These are phyloP conservation scores for Epiblema foenella DNA, from an alignment of 2,888 invertebrate genomes.

Conservation along the genomic window DNA sequence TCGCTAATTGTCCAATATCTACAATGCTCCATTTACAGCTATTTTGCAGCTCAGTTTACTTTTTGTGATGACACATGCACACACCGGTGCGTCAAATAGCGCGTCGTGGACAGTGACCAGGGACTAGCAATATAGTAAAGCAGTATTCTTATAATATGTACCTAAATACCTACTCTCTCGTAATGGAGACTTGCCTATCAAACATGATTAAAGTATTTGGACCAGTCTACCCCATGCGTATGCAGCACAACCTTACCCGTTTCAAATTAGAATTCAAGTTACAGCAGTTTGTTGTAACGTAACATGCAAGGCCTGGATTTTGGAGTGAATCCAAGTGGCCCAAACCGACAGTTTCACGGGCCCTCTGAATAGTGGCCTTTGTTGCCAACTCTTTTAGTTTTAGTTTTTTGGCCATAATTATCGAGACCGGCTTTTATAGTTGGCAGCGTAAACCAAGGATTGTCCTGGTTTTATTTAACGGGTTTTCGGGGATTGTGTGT, in stretches of 20 bases:
- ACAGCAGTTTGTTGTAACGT: background rate
- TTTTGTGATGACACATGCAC: no score
- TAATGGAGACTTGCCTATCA: background rate
- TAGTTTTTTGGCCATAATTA: conserved; percentile 52
- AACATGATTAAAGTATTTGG: background rate
- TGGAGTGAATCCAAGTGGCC: conserved; percentile 53
- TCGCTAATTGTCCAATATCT: no score
- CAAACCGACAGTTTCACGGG: conserved; percentile 62
- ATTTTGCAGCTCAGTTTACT: no score
- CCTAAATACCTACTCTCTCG: background rate
- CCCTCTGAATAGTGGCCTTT: conserved; percentile 62
- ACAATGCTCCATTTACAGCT: no score
- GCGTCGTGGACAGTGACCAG: background rate
- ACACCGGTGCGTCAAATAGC: background rate
- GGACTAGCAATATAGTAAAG: background rate
- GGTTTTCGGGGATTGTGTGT: background rate
- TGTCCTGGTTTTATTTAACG: background rate
- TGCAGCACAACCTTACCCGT: background rate
- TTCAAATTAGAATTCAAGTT: conserved; percentile 4
- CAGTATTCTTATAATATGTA: background rate
- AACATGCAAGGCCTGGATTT: conserved; percentile 7
- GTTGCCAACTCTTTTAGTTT: conserved; percentile 50
- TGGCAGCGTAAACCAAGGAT: conserved; percentile 23
- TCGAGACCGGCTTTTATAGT: conserved; percentile 49
- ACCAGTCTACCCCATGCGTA: background rate